Evolutionary conservation across 1,140 invertebrate genomes (phyloP), one percentile per base, ranked within the genome.

Genomic region (Trichomalopsis sarcophagae): DNA sequence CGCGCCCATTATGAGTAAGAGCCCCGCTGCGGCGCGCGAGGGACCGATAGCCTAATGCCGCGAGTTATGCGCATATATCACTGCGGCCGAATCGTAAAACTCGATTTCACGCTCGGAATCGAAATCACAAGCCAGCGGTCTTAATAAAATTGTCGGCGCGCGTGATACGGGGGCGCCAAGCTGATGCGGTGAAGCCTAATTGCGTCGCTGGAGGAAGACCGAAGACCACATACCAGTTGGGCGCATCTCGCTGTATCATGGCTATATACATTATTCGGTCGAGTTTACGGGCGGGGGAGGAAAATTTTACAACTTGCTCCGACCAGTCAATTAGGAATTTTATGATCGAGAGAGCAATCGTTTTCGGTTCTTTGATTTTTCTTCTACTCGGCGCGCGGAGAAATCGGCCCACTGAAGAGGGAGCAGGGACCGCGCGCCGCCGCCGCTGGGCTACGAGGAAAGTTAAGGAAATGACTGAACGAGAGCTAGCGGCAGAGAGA

Each of bases 241-340:
- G 4, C 21, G 44, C 44, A 14, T 78, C 9, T 36, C 33, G 33
- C 33, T 4, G 33, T 44, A 44, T 44, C 1, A 44, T 44, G 85
- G 86, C 73, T 21, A 62, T 62, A n/a, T 17, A 5, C 2, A 21
- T 17, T 62, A 62, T 62, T n/a, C 4, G 55, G 55, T 27, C 69
- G 75, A 10, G 69, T 40, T 75, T 82, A 73, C 27, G 75, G 33
- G 33, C 33, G 33, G 74, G 81, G 62, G 85, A 82, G 80, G 84
- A 80, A 80, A 44, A 69, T 27, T 69, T 68, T 40, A 80, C 66
- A 62, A 80, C 33, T 23, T 10, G 77, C 36, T 80, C 10, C 44
- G 66, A 84, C 71, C 78, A 79, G 75, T 84, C 76, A 84, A 84
- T 84, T 79, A 84, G 75, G 23, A 84, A 84, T 84, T 84, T 71